Conservation (phyloP, 2,888 invertebrate genomes). For the Hedya salicella region DNA sequence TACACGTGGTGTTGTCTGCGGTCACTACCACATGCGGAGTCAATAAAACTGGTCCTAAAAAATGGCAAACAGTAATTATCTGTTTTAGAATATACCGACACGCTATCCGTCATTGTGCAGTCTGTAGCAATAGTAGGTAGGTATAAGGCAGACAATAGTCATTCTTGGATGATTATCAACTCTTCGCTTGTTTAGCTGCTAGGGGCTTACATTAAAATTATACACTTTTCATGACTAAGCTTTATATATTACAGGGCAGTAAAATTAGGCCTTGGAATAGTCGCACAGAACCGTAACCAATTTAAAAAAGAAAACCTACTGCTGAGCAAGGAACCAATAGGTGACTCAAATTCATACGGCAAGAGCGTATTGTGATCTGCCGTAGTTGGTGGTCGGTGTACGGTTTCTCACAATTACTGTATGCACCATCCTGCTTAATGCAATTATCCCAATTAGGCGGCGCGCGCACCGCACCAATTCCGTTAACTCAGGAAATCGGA, state of each 20-base stretch:
- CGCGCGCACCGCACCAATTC: constrained; percentile 40
- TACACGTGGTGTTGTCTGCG: constrained; percentile 59
- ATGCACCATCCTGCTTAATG: constrained; percentile 43
- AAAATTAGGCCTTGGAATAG: no score
- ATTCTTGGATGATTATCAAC: no score
- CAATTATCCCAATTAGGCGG: constrained; percentile 42
- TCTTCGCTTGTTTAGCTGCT: no score
- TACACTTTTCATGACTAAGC: no score
- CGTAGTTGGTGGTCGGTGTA: constrained; percentile 41
- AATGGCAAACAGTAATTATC: constrained; percentile 2
- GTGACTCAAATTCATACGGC: neutral
- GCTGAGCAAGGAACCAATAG: no score
- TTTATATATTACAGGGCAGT: no score
- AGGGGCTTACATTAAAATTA: no score
- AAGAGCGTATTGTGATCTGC: constrained; percentile 12
- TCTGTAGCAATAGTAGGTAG: neutral
- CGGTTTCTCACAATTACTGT: constrained; percentile 37
- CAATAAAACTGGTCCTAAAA: constrained; percentile 27
- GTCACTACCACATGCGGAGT: constrained; percentile 44
- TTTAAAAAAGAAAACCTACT: no score
- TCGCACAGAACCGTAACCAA: no score
- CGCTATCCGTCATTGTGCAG: no score
- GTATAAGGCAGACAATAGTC: no score
- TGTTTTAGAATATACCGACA: neutral
- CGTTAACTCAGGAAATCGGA: constrained; percentile 33